These are phyloP conservation scores for Clavelina lepadiformis DNA, from an alignment of 23 tunicate species.

Conservation along the genomic window DNA sequence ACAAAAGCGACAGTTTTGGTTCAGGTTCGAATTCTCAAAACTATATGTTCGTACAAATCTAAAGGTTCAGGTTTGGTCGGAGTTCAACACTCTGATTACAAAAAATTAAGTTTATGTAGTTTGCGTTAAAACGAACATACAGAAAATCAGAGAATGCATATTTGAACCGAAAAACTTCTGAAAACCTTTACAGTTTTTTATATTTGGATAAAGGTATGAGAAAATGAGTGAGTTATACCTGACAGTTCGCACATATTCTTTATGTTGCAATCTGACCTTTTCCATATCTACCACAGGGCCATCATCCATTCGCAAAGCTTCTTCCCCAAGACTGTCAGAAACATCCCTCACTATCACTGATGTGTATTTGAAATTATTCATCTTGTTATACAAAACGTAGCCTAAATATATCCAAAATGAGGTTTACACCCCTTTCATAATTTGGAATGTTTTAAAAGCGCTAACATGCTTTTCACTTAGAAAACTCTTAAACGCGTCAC, in stretches of 20 bases:
- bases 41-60: too few relatives aligned
- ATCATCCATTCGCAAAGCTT: constrained; percentile 46
- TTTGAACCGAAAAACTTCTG: too few relatives aligned
- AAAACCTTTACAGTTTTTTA: too few relatives aligned
- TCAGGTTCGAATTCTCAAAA: too few relatives aligned
- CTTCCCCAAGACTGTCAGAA: constrained; percentile 30
- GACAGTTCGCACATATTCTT: constrained; percentile 32
- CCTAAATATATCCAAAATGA: too few relatives aligned
- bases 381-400: background rate
- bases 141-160: constrained; percentile 2
- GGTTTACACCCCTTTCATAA: too few relatives aligned
- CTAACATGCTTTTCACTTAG: too few relatives aligned
- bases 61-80: too few relatives aligned
- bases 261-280: constrained; percentile 52
- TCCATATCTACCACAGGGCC: constrained; percentile 27
- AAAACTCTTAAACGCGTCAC: too few relatives aligned
- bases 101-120: background rate
- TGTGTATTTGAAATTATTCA: constrained; percentile 20
- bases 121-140: background rate
- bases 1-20: too few relatives aligned
- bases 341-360: constrained; percentile 52
- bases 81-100: too few relatives aligned
- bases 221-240: constrained; percentile 13
- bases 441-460: too few relatives aligned
- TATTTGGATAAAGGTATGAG: background rate